phyloP scores from a whole-genome alignment of 35 echinoderm and acorn worm genomes.

The Lytechinus pictus region DNA sequence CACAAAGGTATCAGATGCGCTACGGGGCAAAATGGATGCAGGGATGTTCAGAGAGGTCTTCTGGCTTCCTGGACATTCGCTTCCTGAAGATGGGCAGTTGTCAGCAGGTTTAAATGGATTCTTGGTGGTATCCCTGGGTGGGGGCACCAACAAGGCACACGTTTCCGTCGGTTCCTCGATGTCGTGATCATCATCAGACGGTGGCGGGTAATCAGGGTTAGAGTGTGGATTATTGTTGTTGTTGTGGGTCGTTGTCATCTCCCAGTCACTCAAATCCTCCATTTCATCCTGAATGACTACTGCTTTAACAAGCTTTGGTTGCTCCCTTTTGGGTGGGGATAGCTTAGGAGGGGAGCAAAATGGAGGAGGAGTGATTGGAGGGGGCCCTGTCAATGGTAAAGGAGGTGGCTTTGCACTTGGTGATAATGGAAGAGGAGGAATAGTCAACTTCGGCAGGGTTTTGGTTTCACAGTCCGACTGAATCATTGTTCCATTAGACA shows the following conservation, averaged over 20 bases:
- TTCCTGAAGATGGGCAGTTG: conserved; percentile 45
- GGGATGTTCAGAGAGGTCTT: conserved; percentile 77
- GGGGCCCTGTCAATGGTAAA: conserved; percentile 29
- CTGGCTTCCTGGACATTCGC: conserved; percentile 14
- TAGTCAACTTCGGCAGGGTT: conserved; percentile 36
- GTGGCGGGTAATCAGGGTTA: neutral
- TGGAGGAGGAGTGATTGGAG: conserved; percentile 36
- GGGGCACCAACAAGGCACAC: conserved; percentile 29
- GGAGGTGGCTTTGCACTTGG: conserved; percentile 44
- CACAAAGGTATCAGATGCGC: conserved; percentile 95
- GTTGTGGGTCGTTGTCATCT: conserved; percentile 27
- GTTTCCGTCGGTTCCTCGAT: conserved; percentile 44
- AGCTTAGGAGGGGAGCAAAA: conserved; percentile 29
- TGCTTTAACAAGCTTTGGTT: conserved; percentile 38
- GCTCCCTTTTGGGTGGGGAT: conserved; percentile 34
- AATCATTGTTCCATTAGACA: conserved; percentile 31
- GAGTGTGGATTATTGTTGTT: neutral
- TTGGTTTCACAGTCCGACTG: conserved; percentile 19
- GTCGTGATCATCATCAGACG: conserved; percentile 39
- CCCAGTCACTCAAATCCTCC: conserved; percentile 64
- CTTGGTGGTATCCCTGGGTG: conserved; percentile 18
- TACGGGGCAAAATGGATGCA: conserved; percentile 78
- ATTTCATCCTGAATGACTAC: conserved; percentile 55
- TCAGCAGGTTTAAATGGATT: conserved; percentile 48
- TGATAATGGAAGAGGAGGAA: conserved; percentile 46